These are phyloP conservation scores for Dolichomitus sp. DNA, from an alignment of 2,888 invertebrate species.

Conservation along the genomic window DNA sequence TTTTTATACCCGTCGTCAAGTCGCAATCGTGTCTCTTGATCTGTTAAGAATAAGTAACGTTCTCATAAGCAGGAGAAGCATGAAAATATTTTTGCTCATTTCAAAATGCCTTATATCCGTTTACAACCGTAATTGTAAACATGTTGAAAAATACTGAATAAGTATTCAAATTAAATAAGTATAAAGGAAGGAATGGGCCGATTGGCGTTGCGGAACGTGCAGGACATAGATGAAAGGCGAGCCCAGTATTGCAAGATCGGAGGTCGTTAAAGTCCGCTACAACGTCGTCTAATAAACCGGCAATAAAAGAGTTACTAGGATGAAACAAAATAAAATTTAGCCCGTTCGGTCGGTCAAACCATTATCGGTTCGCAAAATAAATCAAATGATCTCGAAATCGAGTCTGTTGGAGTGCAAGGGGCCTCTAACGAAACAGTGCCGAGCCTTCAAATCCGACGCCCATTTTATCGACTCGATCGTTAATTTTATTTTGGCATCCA, in stretches of 20 bases:
- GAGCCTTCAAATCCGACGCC: slow-evolving; percentile 58
- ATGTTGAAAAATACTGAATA: neutral
- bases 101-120: neutral
- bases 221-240: slow-evolving; percentile 11
- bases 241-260: slow-evolving; percentile 50
- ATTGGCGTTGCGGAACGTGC: neutral
- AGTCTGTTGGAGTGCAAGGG: slow-evolving; percentile 29
- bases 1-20: too few relatives aligned
- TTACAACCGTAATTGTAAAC: neutral
- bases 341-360: slow-evolving; percentile 39
- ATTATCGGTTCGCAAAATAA: slow-evolving; percentile 65
- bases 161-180: neutral
- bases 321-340: slow-evolving; percentile 15
- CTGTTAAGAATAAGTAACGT: too few relatives aligned
- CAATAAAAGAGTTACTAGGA: slow-evolving; percentile 42
- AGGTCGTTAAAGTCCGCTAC: slow-evolving; percentile 58
- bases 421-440: slow-evolving; percentile 62
- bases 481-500: slow-evolving; percentile 71
- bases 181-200: neutral
- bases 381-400: slow-evolving; percentile 66
- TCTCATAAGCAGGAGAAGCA: neutral
- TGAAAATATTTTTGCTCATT: neutral
- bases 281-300: slow-evolving; percentile 37
- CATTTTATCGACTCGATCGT: slow-evolving; percentile 66
- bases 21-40: too few relatives aligned